Evolutionary conservation across 2,797 vertebrate genomes (phyloP).

Genomic region (Gallinago solitaria): DNA sequence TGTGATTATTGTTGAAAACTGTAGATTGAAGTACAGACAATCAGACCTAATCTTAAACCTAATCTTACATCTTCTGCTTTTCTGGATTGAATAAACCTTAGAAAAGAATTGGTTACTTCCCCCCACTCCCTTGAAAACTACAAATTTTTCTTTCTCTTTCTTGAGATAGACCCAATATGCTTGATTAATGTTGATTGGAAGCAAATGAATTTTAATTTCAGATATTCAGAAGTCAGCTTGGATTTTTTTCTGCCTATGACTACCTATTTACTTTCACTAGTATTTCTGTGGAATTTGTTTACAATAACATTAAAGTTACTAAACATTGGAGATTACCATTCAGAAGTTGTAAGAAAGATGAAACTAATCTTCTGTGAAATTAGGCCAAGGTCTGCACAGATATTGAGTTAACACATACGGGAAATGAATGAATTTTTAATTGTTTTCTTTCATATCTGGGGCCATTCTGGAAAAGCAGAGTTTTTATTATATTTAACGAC

Average conservation of each 20-base stretch:
- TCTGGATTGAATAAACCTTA: background rate
- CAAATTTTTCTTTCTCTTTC: background rate
- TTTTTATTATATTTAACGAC: background rate
- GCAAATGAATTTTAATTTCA: background rate
- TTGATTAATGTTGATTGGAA: background rate
- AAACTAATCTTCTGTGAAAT: conserved; percentile 69
- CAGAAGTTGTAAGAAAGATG: conserved; percentile 26
- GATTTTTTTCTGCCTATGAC: background rate
- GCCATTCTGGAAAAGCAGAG: background rate
- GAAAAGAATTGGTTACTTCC: background rate
- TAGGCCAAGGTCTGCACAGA: conserved; percentile 60
- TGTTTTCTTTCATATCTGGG: conserved; percentile 21
- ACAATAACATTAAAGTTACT: conserved; percentile 40
- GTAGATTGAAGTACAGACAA: background rate
- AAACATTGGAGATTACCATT: conserved; percentile 42
- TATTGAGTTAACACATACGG: conserved; percentile 30
- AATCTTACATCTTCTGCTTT: background rate
- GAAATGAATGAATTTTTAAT: conserved; percentile 41
- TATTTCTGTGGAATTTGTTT: conserved; percentile 18
- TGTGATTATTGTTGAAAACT: background rate
- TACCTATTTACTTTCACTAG: background rate
- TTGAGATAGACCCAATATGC: background rate
- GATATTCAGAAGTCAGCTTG: background rate
- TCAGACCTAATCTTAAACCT: background rate
- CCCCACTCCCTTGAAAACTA: fast-evolving